Evolutionary conservation across 2,113 vertebrate species (phyloP).

Genomic region (Pipa parva): DNA sequence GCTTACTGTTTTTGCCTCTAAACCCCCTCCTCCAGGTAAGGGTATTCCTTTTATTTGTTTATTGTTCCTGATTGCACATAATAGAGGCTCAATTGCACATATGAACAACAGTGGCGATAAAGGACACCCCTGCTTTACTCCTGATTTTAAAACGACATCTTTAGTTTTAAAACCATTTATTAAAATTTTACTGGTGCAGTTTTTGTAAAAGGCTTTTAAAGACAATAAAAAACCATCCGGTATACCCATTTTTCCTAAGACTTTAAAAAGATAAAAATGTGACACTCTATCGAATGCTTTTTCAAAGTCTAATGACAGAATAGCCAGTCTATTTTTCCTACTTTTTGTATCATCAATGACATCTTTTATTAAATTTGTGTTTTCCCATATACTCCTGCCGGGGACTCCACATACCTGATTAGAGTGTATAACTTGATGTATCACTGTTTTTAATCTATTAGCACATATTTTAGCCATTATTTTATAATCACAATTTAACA

Average conservation of each 20-base stretch:
- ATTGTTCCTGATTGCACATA: neutral
- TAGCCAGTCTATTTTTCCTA: no score
- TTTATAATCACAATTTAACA: no score
- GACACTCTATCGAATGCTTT: neutral
- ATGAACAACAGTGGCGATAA: neutral
- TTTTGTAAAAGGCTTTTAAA: neutral
- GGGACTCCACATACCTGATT: no score
- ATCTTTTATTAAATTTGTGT: no score
- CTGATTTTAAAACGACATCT: neutral
- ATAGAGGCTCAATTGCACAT: neutral
- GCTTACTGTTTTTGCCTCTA: neutral
- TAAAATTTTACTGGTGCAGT: neutral
- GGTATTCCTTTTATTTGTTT: neutral
- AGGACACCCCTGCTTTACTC: constrained; percentile 4
- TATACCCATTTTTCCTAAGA: neutral
- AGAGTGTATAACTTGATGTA: no score
- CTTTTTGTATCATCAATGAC: no score
- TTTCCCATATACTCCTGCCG: no score
- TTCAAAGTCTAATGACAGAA: neutral
- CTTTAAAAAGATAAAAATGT: constrained; percentile 5
- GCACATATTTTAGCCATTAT: no score
- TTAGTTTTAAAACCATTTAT: neutral
- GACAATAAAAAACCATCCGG: neutral
- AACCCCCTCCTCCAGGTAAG: neutral
- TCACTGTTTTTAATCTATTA: no score